phyloP scores from a whole-genome alignment of 2,888 invertebrate species.

The Pristionchus exspectatus region DNA sequence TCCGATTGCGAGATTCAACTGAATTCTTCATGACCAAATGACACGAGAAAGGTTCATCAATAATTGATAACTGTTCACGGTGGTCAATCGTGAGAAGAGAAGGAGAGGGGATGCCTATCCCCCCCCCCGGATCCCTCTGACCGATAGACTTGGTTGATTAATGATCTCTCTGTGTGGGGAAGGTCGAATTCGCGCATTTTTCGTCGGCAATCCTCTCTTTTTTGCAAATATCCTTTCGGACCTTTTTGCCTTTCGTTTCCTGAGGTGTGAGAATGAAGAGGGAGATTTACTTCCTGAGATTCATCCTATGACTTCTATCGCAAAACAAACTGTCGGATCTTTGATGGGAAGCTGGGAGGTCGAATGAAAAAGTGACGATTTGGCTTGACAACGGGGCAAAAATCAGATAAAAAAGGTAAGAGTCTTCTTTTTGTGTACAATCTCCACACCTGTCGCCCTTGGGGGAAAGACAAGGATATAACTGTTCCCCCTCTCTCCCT shows the following conservation, averaged over 20 bases:
- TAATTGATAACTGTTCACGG: background rate
- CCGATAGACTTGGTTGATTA: background rate
- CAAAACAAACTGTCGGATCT: constrained; percentile 13
- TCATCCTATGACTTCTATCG: background rate
- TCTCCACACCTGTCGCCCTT: background rate
- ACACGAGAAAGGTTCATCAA: constrained; percentile 15
- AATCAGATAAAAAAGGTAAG: background rate
- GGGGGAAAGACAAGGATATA: background rate
- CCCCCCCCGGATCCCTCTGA: background rate
- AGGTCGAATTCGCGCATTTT: constrained; percentile 42
- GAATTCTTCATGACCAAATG: background rate
- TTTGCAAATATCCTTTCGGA: background rate
- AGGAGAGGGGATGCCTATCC: background rate
- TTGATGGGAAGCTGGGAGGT: background rate
- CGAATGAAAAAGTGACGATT: background rate
- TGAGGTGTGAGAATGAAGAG: constrained; percentile 27
- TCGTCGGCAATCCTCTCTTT: background rate
- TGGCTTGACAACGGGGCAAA: background rate
- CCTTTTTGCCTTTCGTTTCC: background rate
- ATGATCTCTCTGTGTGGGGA: constrained; percentile 15
- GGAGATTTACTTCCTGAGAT: constrained; percentile 4
- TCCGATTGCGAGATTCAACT: constrained; percentile 2
- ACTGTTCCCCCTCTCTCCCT: background rate
- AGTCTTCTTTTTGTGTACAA: background rate
- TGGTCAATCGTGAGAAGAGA: background rate